Percentiles rank a stretch among this genome's conserved stretches.
These are phyloP conservation scores for Ictalurus punctatus DNA, from an alignment of 2,113 vertebrate species.

Conservation along the genomic window DNA sequence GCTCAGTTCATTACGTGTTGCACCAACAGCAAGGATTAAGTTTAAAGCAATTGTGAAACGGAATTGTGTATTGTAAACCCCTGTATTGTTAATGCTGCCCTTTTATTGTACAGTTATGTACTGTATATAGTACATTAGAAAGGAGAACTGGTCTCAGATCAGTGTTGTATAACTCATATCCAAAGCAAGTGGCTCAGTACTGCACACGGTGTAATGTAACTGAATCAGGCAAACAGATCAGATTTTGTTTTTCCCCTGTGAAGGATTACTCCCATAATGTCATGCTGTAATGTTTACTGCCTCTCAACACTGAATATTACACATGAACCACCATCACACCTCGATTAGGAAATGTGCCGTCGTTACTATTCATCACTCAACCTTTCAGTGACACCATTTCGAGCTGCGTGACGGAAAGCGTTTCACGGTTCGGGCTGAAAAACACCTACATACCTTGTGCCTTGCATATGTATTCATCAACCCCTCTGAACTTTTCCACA, in stretches of 20 bases:
- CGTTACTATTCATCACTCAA: slow-evolving; percentile 52
- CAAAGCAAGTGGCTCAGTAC: background rate
- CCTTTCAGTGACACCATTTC: slow-evolving; percentile 50
- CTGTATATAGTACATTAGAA: background rate
- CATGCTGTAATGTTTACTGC: slow-evolving; percentile 37
- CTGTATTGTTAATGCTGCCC: background rate
- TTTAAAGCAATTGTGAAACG: background rate
- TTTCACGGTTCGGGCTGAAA: background rate
- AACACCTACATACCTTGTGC: background rate
- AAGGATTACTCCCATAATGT: slow-evolving; percentile 48
- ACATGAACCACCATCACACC: slow-evolving; percentile 32
- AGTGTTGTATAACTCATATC: background rate
- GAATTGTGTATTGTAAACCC: background rate
- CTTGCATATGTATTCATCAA: background rate
- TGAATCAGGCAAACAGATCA: slow-evolving; percentile 48
- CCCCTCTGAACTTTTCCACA: background rate
- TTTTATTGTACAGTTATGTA: no score
- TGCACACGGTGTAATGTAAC: background rate
- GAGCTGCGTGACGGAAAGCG: background rate
- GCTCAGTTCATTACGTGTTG: background rate
- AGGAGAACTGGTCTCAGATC: background rate
- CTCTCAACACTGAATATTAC: slow-evolving; percentile 42
- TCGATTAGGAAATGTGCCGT: slow-evolving; percentile 11
- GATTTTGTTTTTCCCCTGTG: slow-evolving; percentile 50
- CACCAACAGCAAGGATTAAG: background rate